These are phyloP conservation scores for Salminus brasiliensis DNA, from an alignment of 2,113 vertebrate genomes.

Conservation along the genomic window DNA sequence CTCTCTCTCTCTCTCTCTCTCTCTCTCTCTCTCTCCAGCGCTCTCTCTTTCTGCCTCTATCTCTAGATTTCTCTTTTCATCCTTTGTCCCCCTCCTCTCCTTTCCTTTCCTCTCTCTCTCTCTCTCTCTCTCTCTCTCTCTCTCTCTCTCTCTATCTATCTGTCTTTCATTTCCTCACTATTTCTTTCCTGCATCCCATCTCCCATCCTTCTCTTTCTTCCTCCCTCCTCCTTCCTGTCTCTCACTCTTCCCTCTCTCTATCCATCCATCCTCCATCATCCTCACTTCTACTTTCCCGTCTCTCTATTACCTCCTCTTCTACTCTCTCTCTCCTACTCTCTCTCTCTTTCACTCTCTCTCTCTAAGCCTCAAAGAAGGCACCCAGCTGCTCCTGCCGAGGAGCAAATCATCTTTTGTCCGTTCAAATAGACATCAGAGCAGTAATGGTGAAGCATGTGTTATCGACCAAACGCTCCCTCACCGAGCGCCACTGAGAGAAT, in stretches of 20 bases:
- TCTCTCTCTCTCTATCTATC: too few relatives aligned
- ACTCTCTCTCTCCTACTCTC: neutral
- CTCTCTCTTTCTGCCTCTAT: neutral
- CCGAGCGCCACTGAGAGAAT: conserved; percentile 33
- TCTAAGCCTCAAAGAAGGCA: neutral
- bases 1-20: conserved; percentile 4
- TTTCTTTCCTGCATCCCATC: neutral
- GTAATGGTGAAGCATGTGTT: conserved; percentile 36
- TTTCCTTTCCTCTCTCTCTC: too few relatives aligned
- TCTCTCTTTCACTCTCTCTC: neutral
- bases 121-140: neutral
- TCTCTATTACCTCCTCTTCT: neutral
- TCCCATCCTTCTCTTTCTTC: neutral
- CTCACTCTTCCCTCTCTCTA: too few relatives aligned
- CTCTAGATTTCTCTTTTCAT: too few relatives aligned
- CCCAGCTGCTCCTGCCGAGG: neutral
- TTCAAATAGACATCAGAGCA: conserved; percentile 48
- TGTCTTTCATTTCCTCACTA: neutral
- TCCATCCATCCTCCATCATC: too few relatives aligned
- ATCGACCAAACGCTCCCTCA: conserved; percentile 27
- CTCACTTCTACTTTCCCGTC: neutral
- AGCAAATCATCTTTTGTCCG: conserved; percentile 41
- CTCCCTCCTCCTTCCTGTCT: neutral
- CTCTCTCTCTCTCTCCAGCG: neutral
- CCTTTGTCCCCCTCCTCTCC: too few relatives aligned